These are phyloP conservation scores for Apis dorsata DNA, from an alignment of 1,140 invertebrate genomes.

Conservation along the genomic window DNA sequence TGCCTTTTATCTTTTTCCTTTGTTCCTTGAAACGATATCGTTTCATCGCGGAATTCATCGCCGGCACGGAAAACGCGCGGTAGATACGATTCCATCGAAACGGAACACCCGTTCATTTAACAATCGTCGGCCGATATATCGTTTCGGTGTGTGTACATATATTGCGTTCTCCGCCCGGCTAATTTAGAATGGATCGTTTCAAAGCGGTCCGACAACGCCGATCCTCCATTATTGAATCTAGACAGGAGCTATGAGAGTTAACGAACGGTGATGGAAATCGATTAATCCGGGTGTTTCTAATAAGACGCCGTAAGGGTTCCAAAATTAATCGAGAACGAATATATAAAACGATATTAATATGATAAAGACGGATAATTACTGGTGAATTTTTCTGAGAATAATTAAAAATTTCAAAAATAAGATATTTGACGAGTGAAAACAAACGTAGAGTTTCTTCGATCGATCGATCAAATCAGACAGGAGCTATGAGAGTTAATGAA, in stretches of 20 bases:
- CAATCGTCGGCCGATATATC: not conserved
- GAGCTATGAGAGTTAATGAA: not conserved
- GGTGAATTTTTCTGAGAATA: not conserved
- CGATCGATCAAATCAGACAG: too few species aligned
- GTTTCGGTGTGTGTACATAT: not conserved
- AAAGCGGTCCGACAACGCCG: not conserved
- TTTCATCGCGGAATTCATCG: not conserved
- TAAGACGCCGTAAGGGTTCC: not conserved
- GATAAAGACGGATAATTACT: not conserved
- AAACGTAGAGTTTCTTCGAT: too few species aligned
- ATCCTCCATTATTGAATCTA: not conserved
- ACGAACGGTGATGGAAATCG: not conserved
- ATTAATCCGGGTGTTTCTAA: not conserved
- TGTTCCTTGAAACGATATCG: not conserved
- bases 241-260: not conserved
- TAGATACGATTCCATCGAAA: not conserved
- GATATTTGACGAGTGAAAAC: not conserved
- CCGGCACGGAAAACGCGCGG: constrained; percentile 2
- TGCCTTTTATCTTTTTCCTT: constrained; percentile 32
- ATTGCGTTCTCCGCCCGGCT: not conserved
- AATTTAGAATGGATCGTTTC: not conserved
- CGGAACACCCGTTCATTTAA: not conserved
- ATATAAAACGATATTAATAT: not conserved
- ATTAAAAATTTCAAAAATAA: not conserved
- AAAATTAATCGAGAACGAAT: not conserved